phyloP scores from a whole-genome alignment of 2,797 vertebrate species.

The Malacoctenus gilli region DNA sequence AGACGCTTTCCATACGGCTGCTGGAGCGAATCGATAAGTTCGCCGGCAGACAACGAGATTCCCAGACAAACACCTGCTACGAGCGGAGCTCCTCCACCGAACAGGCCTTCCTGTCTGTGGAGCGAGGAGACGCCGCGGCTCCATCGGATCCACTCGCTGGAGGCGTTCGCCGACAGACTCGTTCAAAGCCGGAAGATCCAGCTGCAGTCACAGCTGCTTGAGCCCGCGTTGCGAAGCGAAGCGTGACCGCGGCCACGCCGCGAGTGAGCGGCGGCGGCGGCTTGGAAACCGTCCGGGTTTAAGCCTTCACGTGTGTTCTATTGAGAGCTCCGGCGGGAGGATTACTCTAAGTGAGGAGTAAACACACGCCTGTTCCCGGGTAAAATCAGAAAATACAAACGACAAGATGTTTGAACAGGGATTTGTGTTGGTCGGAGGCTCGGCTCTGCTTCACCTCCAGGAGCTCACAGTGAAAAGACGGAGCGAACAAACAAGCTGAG shows the following conservation, averaged over 20 bases:
- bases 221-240: too few species aligned
- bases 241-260: too few species aligned
- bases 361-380: constrained; percentile 54
- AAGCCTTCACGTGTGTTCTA: constrained; percentile 50
- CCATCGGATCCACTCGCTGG: too few species aligned
- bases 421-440: constrained; percentile 51
- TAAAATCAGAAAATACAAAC: constrained; percentile 43
- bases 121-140: too few species aligned
- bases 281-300: too few species aligned
- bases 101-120: constrained; percentile 13
- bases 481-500: constrained; percentile 55
- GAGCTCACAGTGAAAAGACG: constrained; percentile 50
- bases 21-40: constrained; percentile 29
- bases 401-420: constrained; percentile 53
- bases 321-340: constrained; percentile 35
- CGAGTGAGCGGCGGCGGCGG: too few species aligned
- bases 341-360: constrained; percentile 51
- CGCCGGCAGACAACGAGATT: constrained; percentile 9
- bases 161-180: too few species aligned
- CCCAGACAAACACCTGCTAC: constrained; percentile 37
- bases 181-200: too few species aligned
- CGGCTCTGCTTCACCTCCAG: constrained; percentile 35
- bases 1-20: constrained; percentile 29
- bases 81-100: constrained; percentile 19
- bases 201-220: too few species aligned